Conservation (phyloP, 2,888 invertebrate species). For the Patella depressa region DNA sequence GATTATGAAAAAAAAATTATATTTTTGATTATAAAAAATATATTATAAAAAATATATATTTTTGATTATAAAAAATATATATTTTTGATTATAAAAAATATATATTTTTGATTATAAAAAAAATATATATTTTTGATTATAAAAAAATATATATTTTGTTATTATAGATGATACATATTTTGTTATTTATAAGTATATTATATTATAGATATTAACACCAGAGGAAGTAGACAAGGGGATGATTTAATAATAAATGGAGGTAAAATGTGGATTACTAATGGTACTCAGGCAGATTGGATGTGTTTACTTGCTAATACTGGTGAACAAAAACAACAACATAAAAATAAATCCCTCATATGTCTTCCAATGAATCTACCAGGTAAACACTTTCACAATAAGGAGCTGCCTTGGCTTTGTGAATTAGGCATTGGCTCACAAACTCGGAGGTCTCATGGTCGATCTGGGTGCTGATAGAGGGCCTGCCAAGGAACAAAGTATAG, state of each 20-base stretch:
- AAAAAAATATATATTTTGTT: too few relatives aligned
- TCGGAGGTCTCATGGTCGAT: not conserved
- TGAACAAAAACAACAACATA: conserved; percentile 68
- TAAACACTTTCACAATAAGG: conserved; percentile 35
- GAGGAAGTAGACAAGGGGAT: conserved; percentile 70
- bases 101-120: too few relatives aligned
- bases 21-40: too few relatives aligned
- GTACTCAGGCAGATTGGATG: conserved; percentile 76
- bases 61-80: too few relatives aligned
- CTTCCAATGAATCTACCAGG: conserved; percentile 73
- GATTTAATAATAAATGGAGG: conserved; percentile 74
- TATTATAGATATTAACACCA: conserved; percentile 72
- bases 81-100: too few relatives aligned
- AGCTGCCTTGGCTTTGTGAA: not conserved
- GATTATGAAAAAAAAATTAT: too few relatives aligned
- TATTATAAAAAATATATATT: too few relatives aligned
- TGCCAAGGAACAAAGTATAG: too few relatives aligned
- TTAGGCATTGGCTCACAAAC: not conserved
- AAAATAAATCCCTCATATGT: conserved; percentile 75
- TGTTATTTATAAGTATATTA: too few relatives aligned
- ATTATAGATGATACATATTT: too few relatives aligned
- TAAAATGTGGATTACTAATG: conserved; percentile 77
- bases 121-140: too few relatives aligned
- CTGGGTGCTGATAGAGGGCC: too few relatives aligned
- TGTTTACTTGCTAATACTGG: conserved; percentile 75